Conservation (phyloP, 1,140 invertebrate genomes). For the Campoletis sonorensis region DNA sequence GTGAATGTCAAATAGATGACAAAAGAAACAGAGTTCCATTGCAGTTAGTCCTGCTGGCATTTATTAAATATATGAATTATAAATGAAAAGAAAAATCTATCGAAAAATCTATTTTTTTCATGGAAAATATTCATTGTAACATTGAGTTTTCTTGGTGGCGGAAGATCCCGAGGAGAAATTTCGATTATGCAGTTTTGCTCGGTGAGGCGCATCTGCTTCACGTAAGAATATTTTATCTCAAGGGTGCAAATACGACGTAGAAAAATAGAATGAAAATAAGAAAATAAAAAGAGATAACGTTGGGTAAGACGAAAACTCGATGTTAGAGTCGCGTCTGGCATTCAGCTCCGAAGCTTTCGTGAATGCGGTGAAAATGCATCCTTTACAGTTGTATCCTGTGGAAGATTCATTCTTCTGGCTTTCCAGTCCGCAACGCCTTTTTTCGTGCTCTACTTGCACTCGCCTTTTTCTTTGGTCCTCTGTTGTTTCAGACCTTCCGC, state of each 20-base stretch:
- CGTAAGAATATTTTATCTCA: slow-evolving; percentile 30
- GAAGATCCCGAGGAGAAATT: not conserved
- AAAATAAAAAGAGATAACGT: not conserved
- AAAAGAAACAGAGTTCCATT: not conserved
- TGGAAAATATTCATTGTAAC: slow-evolving; percentile 40
- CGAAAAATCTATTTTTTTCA: not conserved
- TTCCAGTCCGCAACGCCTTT: not conserved
- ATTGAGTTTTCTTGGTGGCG: slow-evolving; percentile 9
- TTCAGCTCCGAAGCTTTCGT: not conserved
- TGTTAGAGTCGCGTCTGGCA: slow-evolving; percentile 24
- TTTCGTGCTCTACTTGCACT: not conserved
- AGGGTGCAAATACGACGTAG: not conserved
- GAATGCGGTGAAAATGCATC: not conserved
- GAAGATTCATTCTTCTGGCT: slow-evolving; percentile 10
- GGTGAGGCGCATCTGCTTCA: slow-evolving; percentile 41
- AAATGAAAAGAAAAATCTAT: no score
- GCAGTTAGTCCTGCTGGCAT: no score
- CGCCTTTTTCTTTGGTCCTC: not conserved
- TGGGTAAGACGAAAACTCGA: not conserved
- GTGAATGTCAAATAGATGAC: not conserved
- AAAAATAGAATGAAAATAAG: not conserved
- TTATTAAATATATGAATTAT: no score
- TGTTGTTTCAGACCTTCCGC: not conserved
- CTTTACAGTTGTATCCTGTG: not conserved
- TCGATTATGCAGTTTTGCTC: not conserved